These are phyloP conservation scores for Paramisgurnus dabryanus DNA, from an alignment of 2,113 vertebrate genomes.

Conservation along the genomic window DNA sequence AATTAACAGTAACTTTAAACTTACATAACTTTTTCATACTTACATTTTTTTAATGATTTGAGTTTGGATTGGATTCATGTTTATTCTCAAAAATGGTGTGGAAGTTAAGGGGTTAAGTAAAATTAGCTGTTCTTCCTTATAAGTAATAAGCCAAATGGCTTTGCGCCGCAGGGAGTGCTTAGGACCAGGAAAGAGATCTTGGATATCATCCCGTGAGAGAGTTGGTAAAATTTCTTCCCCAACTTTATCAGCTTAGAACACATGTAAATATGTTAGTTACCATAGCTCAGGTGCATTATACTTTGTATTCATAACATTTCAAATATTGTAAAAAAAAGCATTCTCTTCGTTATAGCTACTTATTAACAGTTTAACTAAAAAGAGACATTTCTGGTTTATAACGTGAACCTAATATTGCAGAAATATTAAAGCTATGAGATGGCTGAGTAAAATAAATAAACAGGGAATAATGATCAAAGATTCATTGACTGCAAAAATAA, in stretches of 20 bases:
- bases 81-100: no score
- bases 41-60: no score
- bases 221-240: conserved; percentile 34
- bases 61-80: no score
- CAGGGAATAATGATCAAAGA: not conserved
- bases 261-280: not conserved
- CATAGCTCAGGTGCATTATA: not conserved
- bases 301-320: not conserved
- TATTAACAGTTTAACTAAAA: not conserved
- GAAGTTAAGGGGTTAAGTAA: not conserved
- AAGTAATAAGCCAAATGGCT: conserved; percentile 43
- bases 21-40: no score
- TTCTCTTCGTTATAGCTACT: not conserved
- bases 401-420: conserved; percentile 1
- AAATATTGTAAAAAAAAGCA: not conserved
- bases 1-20: no score
- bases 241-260: conserved; percentile 47
- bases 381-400: not conserved
- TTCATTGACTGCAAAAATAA: not conserved
- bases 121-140: conserved; percentile 47
- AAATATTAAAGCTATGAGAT: not conserved
- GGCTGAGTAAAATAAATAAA: not conserved
- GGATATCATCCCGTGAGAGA: conserved; percentile 51
- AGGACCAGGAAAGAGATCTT: conserved; percentile 52
- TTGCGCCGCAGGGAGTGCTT: conserved; percentile 43